Evolutionary conservation across 2,113 vertebrate species (phyloP).

Genomic region (Promerops cafer): DNA sequence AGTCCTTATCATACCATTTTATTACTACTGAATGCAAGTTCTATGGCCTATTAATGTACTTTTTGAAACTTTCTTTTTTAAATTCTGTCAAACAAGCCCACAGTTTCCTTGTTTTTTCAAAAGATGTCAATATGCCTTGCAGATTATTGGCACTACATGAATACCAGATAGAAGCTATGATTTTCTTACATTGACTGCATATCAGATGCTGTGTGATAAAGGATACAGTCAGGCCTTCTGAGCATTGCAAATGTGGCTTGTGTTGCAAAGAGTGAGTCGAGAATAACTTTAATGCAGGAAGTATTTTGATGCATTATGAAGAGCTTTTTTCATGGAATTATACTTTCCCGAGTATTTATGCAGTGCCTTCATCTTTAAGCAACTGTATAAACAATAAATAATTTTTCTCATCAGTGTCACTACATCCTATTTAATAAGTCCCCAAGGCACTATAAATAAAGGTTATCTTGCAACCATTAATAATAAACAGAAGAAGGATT

Average conservation of each 20-base stretch:
- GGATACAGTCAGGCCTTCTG: not conserved
- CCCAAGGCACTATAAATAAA: not conserved
- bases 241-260: not conserved
- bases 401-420: slow-evolving; percentile 27
- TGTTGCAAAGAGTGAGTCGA: not conserved
- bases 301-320: not conserved
- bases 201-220: not conserved
- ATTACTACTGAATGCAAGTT: not conserved
- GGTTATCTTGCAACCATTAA: slow-evolving; percentile 10
- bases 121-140: not conserved
- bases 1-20: not conserved
- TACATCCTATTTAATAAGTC: not conserved
- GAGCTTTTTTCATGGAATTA: not conserved
- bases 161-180: not conserved
- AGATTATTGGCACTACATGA: not conserved
- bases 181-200: not conserved
- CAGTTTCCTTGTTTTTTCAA: not conserved
- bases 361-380: not conserved
- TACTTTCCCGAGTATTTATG: not conserved
- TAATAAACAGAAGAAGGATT: not conserved
- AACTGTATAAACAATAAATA: slow-evolving; percentile 32
- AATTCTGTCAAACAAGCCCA: not conserved
- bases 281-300: not conserved
- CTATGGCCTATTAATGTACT: not conserved
- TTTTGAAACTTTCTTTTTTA: not conserved